phyloP scores from a whole-genome alignment of 2,888 invertebrate genomes.

The Heliconius cydno region DNA sequence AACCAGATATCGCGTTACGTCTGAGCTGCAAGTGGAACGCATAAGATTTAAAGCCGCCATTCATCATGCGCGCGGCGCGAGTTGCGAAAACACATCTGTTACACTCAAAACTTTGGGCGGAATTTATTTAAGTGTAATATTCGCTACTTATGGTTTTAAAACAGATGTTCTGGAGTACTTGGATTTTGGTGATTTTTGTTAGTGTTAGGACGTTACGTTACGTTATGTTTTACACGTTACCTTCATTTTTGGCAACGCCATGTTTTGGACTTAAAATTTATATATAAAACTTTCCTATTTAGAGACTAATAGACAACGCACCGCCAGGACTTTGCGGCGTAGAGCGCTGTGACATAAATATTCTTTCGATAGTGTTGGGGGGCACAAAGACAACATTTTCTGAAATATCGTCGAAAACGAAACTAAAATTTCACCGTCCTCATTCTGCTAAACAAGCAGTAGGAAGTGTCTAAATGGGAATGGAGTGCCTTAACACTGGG shows the following conservation, averaged over 20 bases:
- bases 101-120: slow-evolving; percentile 28
- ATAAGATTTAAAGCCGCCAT: slow-evolving; percentile 38
- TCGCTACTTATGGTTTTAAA: slow-evolving; percentile 22
- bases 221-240: no score
- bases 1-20: slow-evolving; percentile 44
- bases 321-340: no score
- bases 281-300: no score
- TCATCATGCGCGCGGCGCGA: slow-evolving; percentile 29
- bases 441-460: neutral
- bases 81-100: slow-evolving; percentile 39
- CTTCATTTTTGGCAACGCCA: no score
- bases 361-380: no score
- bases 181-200: neutral
- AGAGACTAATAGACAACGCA: no score
- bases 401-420: no score
- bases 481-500: neutral
- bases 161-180: slow-evolving; percentile 9
- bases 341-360: no score
- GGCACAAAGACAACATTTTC: no score
- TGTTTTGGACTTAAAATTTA: no score
- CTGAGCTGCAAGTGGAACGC: slow-evolving; percentile 40
- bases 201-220: no score
- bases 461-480: neutral
- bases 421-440: no score
- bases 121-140: slow-evolving; percentile 30